Percentiles rank a stretch among this genome's conserved stretches.
These are phyloP conservation scores for Holacanthella duospinosa DNA, from an alignment of 2,888 invertebrate species.

Conservation along the genomic window DNA sequence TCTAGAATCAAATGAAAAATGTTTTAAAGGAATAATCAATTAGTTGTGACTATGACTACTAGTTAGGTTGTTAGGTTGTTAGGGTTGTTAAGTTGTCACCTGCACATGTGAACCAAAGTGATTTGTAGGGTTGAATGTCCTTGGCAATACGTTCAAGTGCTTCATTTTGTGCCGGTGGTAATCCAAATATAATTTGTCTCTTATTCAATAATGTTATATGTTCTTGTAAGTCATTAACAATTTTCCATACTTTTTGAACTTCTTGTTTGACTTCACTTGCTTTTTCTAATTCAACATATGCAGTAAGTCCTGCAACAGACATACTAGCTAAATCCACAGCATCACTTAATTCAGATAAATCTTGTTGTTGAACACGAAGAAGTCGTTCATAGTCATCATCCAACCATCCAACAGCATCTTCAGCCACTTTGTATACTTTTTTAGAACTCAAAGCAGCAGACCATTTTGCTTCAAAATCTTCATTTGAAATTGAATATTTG, in stretches of 20 bases:
- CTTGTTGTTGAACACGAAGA: slow-evolving; percentile 56
- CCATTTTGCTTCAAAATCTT: slow-evolving; percentile 71
- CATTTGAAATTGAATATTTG: slow-evolving; percentile 60
- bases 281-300: slow-evolving; percentile 45
- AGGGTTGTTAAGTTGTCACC: no score
- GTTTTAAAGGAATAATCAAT: no score
- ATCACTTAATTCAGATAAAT: slow-evolving; percentile 26
- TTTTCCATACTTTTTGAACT: slow-evolving; percentile 65
- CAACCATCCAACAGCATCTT: slow-evolving; percentile 53
- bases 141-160: slow-evolving; percentile 62
- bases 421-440: slow-evolving; percentile 52
- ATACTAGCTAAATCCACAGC: slow-evolving; percentile 39
- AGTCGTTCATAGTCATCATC: slow-evolving; percentile 69
- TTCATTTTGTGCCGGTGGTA: slow-evolving; percentile 57
- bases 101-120: slow-evolving; percentile 70
- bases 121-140: slow-evolving; percentile 72
- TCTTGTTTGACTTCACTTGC: slow-evolving; percentile 70
- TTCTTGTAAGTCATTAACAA: slow-evolving; percentile 65
- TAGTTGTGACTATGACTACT: no score
- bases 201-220: slow-evolving; percentile 60
- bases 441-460: slow-evolving; percentile 64
- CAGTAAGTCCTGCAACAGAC: slow-evolving; percentile 44
- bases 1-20: slow-evolving; percentile 51
- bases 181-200: slow-evolving; percentile 65
- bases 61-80: no score